A percentile compares a stretch with the other conserved stretches of the same genome.
Conservation (phyloP, 2,888 invertebrate species). For the Plusia festucae region DNA sequence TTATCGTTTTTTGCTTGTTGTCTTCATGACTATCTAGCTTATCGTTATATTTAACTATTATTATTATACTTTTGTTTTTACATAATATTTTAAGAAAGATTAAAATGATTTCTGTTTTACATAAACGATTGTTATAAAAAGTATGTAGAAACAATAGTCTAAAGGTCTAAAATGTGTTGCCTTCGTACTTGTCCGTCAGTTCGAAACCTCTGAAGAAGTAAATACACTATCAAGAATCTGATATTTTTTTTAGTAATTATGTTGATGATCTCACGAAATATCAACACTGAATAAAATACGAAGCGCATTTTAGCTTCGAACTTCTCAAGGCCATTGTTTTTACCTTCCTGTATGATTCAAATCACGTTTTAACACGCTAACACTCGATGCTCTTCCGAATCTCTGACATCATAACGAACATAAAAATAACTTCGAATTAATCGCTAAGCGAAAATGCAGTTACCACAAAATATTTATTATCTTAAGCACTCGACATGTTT, state of each 20-base stretch:
- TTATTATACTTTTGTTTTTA: not conserved
- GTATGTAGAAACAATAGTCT: too few relatives aligned
- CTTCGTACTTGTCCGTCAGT: not conserved
- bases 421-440: slow-evolving; percentile 22
- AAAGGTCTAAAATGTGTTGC: not conserved
- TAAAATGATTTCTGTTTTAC: too few relatives aligned
- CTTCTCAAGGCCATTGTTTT: slow-evolving; percentile 68
- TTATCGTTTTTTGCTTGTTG: slow-evolving; percentile 1
- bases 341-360: slow-evolving; percentile 67
- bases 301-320: slow-evolving; percentile 60
- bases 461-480: slow-evolving; percentile 30
- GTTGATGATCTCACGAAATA: slow-evolving; percentile 62
- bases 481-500: slow-evolving; percentile 37
- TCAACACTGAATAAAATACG: slow-evolving; percentile 47
- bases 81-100: too few relatives aligned
- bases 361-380: slow-evolving; percentile 50
- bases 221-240: slow-evolving; percentile 8
- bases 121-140: too few relatives aligned
- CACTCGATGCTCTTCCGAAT: slow-evolving; percentile 31
- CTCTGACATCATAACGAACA: slow-evolving; percentile 39
- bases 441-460: slow-evolving; percentile 14
- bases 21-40: not conserved
- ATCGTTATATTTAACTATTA: not conserved
- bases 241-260: slow-evolving; percentile 36
- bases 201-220: not conserved